Conservation (phyloP, 2,888 invertebrate species). For the Stratiomys singularior region DNA sequence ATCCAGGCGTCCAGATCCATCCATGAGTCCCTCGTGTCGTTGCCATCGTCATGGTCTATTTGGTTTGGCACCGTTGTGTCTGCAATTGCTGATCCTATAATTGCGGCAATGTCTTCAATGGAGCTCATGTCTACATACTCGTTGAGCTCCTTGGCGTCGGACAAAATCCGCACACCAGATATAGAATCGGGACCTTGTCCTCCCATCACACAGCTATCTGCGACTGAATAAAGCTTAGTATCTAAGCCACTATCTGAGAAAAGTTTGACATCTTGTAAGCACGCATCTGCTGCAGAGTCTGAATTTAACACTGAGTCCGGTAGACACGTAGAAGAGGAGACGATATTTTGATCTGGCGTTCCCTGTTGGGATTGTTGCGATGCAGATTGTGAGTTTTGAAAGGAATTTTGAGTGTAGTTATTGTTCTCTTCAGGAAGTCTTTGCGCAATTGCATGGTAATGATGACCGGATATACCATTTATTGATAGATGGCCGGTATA, state of each 20-base stretch:
- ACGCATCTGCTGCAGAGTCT: conserved; percentile 63
- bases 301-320: conserved; percentile 70
- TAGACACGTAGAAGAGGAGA: conserved; percentile 78
- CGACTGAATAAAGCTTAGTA: conserved; percentile 67
- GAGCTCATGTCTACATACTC: conserved; percentile 74
- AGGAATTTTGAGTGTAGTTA: conserved; percentile 75
- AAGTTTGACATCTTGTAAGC: conserved; percentile 71
- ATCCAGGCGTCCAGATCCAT: conserved; percentile 91
- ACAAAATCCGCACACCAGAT: conserved; percentile 66
- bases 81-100: conserved; percentile 88
- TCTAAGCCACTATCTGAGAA: conserved; percentile 69
- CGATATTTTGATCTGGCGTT: conserved; percentile 75
- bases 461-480: conserved; percentile 88
- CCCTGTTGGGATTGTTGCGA: conserved; percentile 32
- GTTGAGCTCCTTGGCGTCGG: conserved; percentile 63
- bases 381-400: conserved; percentile 59
- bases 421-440: conserved; percentile 79
- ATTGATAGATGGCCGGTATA: conserved; percentile 88
- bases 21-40: conserved; percentile 84
- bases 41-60: conserved; percentile 76
- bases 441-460: conserved; percentile 86
- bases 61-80: conserved; percentile 85
- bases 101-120: conserved; percentile 85
- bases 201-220: conserved; percentile 66
- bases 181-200: conserved; percentile 71